phyloP scores from a whole-genome alignment of 2,797 vertebrate genomes.

The Hyperoplus lanceolatus region DNA sequence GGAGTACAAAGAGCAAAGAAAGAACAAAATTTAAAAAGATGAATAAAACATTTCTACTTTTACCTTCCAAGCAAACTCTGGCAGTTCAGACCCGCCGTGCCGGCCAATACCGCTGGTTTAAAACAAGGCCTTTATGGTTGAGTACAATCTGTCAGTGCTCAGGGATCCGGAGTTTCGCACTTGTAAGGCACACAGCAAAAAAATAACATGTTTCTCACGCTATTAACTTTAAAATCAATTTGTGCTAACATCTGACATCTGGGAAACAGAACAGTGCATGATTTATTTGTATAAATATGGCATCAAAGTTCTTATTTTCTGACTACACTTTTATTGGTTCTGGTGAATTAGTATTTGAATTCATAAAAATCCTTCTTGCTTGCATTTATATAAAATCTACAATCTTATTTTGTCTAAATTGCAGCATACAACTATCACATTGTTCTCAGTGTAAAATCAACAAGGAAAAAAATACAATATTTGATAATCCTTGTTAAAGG shows the following conservation, averaged over 20 bases:
- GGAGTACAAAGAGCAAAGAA: constrained; percentile 24
- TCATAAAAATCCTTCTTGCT: not conserved
- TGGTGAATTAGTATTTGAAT: not conserved
- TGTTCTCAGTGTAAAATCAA: no score
- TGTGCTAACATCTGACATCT: constrained; percentile 33
- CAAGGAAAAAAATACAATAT: no score
- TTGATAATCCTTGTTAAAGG: no score
- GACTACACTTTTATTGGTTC: not conserved
- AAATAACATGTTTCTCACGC: constrained; percentile 52
- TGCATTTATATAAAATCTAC: no score
- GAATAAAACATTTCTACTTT: constrained; percentile 44
- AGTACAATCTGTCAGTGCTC: constrained; percentile 37
- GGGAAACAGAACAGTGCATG: constrained; percentile 24
- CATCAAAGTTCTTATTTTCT: not conserved
- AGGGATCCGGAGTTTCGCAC: constrained; percentile 57
- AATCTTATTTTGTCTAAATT: no score
- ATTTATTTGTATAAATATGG: constrained; percentile 26
- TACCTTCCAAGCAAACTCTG: constrained; percentile 7
- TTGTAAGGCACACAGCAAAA: constrained; percentile 48
- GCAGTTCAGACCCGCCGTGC: constrained; percentile 14
- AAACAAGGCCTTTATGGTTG: constrained; percentile 54
- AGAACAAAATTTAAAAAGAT: constrained; percentile 43
- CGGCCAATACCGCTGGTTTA: constrained; percentile 52
- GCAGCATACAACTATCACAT: no score
- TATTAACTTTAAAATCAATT: constrained; percentile 25